Evolutionary conservation across 1,140 invertebrate species (phyloP), one percentile per base, ranked within the genome.

Genomic region (Parapsyche elsis): DNA sequence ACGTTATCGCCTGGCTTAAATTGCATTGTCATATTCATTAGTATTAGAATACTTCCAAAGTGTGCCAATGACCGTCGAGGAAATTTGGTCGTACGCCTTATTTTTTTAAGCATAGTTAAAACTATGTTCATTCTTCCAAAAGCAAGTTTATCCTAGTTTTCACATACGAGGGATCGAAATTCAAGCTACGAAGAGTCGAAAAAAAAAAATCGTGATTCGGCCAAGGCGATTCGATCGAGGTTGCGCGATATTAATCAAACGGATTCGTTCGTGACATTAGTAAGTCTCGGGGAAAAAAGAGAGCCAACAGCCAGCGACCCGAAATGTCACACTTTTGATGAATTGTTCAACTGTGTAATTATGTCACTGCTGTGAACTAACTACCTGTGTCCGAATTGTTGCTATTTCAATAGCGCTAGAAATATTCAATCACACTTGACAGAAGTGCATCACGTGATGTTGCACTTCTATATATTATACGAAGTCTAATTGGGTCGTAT

Each of bases 201-300:
- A 57, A 75, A 26, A 19, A n/a, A 53, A 57, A 75, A 26, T 75
- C 73, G 73, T 75, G 73, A 75, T 75, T 75, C 49, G 73, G 73
- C 45, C 73, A 75, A 75, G 73, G 73, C n/a, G 49, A 53, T 26
- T 9, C 16, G 5, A 75, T 75, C 24, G 23, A 46, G 46, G 71
- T 46, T 73, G 71, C 10, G 30, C 30, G 30, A 26, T 26, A 26
- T 67, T 67, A 26, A 67, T 23, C 21, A 5, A 5, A 21, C 12
- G 23, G 19, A 67, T 53, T 53, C 30, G 16, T 53, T 53, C 16
- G 10, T 53, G 49, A 53, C 49, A 53, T 53, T 53, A 14, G 49
- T 14, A 53, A 12, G 49, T 46, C 12, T 46, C 45, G 12, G 5
- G 45, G 12, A 46, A 53, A 16, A 53, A 53, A 53, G 10, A 53